Evolutionary conservation across 2,113 vertebrate genomes (phyloP).

Genomic region (Phrynosoma platyrhinos): DNA sequence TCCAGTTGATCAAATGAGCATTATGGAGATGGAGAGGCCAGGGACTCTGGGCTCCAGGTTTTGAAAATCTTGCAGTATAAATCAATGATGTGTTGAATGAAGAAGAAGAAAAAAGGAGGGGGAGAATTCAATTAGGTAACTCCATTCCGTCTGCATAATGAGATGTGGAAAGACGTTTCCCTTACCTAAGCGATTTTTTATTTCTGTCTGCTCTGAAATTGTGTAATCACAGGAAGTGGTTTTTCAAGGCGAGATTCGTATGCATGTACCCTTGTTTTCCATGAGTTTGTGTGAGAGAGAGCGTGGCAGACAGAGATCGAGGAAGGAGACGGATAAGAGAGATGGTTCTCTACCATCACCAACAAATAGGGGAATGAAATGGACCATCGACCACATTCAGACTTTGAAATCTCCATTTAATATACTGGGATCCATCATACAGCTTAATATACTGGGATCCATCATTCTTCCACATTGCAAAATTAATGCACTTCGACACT

Average conservation of each 20-base stretch:
- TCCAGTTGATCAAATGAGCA: background rate
- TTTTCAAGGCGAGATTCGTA: background rate
- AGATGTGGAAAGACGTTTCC: background rate
- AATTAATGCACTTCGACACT: too few species aligned
- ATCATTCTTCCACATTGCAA: too few species aligned
- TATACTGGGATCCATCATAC: too few species aligned
- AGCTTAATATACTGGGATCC: too few species aligned
- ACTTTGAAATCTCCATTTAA: too few species aligned
- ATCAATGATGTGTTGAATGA: background rate
- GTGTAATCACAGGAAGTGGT: conserved; percentile 2
- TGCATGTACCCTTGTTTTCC: background rate
- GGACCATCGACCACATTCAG: too few species aligned
- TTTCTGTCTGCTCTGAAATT: background rate
- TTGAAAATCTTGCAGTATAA: too few species aligned
- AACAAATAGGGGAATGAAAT: too few species aligned
- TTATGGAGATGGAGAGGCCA: background rate
- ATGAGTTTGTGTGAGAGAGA: background rate
- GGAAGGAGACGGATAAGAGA: too few species aligned
- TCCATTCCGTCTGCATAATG: background rate
- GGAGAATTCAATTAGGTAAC: background rate
- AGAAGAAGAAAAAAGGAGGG: background rate
- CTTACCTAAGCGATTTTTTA: conserved; percentile 1
- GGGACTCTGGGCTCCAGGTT: too few species aligned
- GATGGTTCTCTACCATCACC: too few species aligned
- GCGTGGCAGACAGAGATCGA: too few species aligned